Percentiles rank a stretch among this genome's conserved stretches.
These are phyloP conservation scores for Styela plicata DNA, from an alignment of 23 tunicate species.

Conservation along the genomic window DNA sequence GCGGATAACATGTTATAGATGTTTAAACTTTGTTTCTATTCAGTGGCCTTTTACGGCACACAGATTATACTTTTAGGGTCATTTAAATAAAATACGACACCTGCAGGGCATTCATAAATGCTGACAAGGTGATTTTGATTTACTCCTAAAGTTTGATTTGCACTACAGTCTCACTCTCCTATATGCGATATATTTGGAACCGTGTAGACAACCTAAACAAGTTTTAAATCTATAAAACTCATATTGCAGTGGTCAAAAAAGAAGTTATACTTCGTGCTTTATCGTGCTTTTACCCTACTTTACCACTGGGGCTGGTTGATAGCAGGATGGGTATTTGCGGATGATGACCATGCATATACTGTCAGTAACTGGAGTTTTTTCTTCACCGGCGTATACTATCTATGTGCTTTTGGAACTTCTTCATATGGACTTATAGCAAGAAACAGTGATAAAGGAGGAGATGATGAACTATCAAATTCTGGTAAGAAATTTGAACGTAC, in stretches of 20 bases:
- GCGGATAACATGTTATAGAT: too few relatives aligned
- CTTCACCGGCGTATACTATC: conserved; percentile 24
- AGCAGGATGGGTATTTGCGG: conserved; percentile 22
- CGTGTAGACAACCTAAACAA: not conserved
- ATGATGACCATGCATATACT: not conserved
- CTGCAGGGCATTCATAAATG: too few relatives aligned
- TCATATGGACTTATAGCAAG: not conserved
- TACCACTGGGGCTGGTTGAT: conserved; percentile 36
- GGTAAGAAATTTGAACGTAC: too few relatives aligned
- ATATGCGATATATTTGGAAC: not conserved
- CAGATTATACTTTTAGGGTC: too few relatives aligned
- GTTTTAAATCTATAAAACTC: too few relatives aligned
- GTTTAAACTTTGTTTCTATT: too few relatives aligned
- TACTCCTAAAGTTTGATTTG: too few relatives aligned
- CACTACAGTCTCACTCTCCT: too few relatives aligned
- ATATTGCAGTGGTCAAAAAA: conserved; percentile 12
- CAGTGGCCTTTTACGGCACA: too few relatives aligned
- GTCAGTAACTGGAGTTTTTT: conserved; percentile 28
- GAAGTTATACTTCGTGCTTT: not conserved
- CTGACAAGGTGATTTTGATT: too few relatives aligned
- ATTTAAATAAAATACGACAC: too few relatives aligned
- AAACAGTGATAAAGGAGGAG: not conserved
- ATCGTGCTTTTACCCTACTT: conserved; percentile 6
- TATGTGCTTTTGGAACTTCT: not conserved
- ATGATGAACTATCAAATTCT: not conserved